Evolutionary conservation across 2,797 vertebrate species (phyloP).

Genomic region (Poliocrania exsul): DNA sequence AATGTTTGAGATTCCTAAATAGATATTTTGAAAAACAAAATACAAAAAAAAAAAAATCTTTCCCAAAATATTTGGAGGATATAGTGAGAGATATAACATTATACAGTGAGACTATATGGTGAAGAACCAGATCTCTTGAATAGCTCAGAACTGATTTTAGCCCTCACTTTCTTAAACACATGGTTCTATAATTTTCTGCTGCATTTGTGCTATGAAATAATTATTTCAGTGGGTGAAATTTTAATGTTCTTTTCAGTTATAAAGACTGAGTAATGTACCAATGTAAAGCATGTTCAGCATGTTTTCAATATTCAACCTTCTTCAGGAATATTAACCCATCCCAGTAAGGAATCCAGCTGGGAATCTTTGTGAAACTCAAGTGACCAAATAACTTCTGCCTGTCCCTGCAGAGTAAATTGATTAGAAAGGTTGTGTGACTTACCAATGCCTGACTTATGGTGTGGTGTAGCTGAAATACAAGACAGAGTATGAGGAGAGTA

Average conservation of each 20-base stretch:
- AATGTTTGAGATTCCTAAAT: neutral
- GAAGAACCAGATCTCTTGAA: neutral
- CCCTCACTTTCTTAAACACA: neutral
- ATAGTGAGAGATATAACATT: fast-evolving
- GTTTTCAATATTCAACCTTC: neutral
- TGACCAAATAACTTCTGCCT: neutral
- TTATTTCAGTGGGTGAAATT: neutral
- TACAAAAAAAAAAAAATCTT: neutral
- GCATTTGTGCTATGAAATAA: neutral
- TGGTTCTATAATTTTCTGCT: neutral
- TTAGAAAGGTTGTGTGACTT: neutral
- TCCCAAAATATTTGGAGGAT: neutral
- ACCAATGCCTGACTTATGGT: neutral
- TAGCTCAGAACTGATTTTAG: neutral
- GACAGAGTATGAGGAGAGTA: neutral
- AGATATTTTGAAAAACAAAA: neutral
- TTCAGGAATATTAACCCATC: neutral
- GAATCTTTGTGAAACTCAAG: neutral
- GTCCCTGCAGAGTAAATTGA: neutral
- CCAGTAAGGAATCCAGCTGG: neutral
- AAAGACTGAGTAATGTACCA: neutral
- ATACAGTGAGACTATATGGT: neutral
- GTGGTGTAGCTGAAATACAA: neutral
- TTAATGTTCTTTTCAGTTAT: neutral
- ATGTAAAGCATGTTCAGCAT: neutral